Evolutionary conservation across 2,113 vertebrate genomes (phyloP).

Genomic region (Acrocephalus arundinaceus): DNA sequence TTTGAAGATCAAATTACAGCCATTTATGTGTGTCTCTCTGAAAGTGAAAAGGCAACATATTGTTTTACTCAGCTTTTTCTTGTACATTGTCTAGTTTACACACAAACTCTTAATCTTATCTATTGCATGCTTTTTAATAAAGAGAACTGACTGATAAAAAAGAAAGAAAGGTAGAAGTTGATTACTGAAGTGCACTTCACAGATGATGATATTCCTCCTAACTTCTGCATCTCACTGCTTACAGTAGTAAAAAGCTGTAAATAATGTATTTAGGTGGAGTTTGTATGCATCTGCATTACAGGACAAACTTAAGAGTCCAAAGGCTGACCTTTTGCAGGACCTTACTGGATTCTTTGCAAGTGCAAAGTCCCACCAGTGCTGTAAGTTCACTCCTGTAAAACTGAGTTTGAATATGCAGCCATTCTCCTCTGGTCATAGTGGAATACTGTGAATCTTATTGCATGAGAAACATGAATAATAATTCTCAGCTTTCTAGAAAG

Average conservation of each 20-base stretch:
- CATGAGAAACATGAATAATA: background rate
- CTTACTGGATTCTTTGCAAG: background rate
- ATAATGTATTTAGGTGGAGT: background rate
- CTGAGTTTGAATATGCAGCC: background rate
- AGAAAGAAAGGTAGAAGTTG: background rate
- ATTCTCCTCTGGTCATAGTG: background rate
- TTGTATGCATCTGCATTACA: background rate
- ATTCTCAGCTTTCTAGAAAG: background rate
- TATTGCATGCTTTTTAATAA: background rate
- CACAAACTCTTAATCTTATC: background rate
- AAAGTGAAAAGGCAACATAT: constrained; percentile 45
- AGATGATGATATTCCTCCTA: background rate
- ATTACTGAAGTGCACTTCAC: background rate
- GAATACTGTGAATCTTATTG: background rate
- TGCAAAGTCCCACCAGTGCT: background rate
- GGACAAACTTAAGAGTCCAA: background rate
- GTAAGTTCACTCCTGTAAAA: background rate
- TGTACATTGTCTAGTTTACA: background rate
- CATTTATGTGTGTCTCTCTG: constrained; percentile 43
- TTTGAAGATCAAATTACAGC: constrained; percentile 44
- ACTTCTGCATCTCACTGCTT: background rate
- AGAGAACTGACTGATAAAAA: background rate
- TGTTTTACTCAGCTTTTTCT: constrained; percentile 43
- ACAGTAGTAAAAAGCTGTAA: background rate
- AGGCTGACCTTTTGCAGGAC: background rate